Base-by-base conservation (phyloP, 1,140 invertebrate species). In the Coenobita brevimanus region DNA sequence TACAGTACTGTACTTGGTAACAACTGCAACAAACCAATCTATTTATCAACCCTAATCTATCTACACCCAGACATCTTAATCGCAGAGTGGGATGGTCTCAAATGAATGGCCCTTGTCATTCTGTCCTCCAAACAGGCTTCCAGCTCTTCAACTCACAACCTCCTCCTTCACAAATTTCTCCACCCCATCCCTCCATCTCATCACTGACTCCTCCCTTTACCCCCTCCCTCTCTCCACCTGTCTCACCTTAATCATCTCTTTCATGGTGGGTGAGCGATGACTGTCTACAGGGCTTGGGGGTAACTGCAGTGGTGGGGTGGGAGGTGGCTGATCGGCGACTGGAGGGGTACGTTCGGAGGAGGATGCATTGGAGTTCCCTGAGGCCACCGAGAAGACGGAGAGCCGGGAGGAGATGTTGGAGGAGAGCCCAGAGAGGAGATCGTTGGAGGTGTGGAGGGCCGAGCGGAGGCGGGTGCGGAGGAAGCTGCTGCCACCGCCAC, bases 351-450 rank as follows among this genome's bases (percentile, higher is more conserved):
- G 62, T 41, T 87, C 85, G 21, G 85, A 87, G 21, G 85, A 87
- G 27, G 85, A 87, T 15, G 85, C 76, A 73, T 87, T 87, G n/a
- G 85, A 87, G 60, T 86, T 86, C 21, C 71, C 84, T 24, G 84
- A 86, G 17, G 85, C 85, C 24, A 73, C 85, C 17, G 85, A 87
- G 78, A 87, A 87, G 62, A 80, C 85, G 38, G 85, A 87, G 41
- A 87, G 85, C 1, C 85, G 75, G 21, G 82, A 85, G n/a, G 85
- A 87, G 38, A 87, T 87, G 76, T 87, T 87, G 3, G 85, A 87
- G 33, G 85, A 87, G 43, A 87, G 64, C 17, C 85, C 85, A 30
- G 85, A 87, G 60, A 87, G 73, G n/a, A 87, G 78, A 33, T 87
- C 85, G 41, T 87, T 87, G 62, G 85, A 87, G 15, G 85, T 81